These are phyloP conservation scores for Pammene fasciana DNA, from an alignment of 2,888 invertebrate genomes.

Conservation along the genomic window DNA sequence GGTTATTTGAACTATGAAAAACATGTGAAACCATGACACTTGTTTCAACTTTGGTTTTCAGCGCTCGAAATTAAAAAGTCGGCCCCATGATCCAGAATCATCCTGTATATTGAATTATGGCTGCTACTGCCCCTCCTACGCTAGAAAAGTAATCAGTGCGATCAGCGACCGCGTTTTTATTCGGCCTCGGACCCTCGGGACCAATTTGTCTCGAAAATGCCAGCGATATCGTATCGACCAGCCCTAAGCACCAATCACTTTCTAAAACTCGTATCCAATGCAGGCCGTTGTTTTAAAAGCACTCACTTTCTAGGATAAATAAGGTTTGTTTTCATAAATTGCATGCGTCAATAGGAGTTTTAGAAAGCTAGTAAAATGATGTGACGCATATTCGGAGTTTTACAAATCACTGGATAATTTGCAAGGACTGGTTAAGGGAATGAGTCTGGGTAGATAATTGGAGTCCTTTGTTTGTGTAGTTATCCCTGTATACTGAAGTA, in stretches of 20 bases:
- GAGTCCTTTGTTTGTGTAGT: neutral
- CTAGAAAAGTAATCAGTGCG: conserved; percentile 20
- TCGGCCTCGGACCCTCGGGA: conserved; percentile 10
- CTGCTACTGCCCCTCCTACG: neutral
- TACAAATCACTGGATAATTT: neutral
- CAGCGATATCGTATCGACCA: conserved; percentile 20
- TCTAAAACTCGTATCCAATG: neutral
- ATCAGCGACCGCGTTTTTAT: conserved; percentile 35
- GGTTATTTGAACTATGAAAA: too few relatives aligned
- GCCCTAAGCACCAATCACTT: conserved; percentile 1
- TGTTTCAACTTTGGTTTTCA: too few relatives aligned
- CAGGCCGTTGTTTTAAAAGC: neutral
- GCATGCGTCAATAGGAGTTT: neutral
- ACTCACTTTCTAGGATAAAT: neutral
- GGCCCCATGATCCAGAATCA: too few relatives aligned
- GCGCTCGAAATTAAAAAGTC: too few relatives aligned
- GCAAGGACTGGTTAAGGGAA: neutral
- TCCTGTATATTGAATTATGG: neutral
- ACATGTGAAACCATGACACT: too few relatives aligned
- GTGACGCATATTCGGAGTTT: neutral
- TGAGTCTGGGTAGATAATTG: neutral
- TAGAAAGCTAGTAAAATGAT: neutral
- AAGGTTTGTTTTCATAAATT: neutral
- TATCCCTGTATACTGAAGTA: too few relatives aligned
- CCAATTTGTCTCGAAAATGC: conserved; percentile 16